phyloP scores from a whole-genome alignment of 2,888 invertebrate species.

The Philopedon plagiatum region DNA sequence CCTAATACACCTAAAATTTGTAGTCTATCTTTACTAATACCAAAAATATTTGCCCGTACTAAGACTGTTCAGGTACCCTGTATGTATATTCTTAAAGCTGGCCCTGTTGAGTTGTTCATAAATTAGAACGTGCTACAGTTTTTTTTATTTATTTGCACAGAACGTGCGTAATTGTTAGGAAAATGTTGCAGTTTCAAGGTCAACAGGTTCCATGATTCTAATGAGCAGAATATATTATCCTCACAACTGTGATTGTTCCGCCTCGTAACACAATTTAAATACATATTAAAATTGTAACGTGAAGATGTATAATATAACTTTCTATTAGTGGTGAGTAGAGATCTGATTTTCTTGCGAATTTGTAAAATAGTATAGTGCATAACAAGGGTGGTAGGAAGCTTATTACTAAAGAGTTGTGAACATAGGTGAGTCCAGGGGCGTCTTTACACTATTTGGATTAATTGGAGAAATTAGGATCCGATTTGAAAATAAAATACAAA shows the following conservation, averaged over 20 bases:
- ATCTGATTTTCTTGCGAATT: no score
- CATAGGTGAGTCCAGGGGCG: no score
- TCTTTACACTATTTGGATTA: no score
- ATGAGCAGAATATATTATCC: background rate
- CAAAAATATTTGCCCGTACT: no score
- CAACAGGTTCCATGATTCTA: background rate
- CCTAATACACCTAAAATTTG: no score
- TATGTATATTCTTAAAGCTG: background rate
- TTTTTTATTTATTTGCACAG: conserved; percentile 4
- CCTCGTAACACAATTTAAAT: background rate
- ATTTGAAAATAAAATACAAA: no score
- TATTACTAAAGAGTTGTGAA: no score
- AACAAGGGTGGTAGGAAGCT: no score
- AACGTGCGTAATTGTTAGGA: background rate
- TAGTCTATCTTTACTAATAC: no score
- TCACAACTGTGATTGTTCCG: conserved; percentile 3
- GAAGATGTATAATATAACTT: background rate
- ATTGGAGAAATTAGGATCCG: no score
- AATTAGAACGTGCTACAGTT: conserved; percentile 9
- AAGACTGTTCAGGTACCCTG: no score
- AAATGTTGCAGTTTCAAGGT: background rate
- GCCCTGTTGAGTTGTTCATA: background rate
- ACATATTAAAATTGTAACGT: background rate
- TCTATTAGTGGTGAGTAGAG: background rate
- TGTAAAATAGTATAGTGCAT: no score